Evolutionary conservation across 2,113 vertebrate genomes (phyloP).

Genomic region (Prunella himalayana): DNA sequence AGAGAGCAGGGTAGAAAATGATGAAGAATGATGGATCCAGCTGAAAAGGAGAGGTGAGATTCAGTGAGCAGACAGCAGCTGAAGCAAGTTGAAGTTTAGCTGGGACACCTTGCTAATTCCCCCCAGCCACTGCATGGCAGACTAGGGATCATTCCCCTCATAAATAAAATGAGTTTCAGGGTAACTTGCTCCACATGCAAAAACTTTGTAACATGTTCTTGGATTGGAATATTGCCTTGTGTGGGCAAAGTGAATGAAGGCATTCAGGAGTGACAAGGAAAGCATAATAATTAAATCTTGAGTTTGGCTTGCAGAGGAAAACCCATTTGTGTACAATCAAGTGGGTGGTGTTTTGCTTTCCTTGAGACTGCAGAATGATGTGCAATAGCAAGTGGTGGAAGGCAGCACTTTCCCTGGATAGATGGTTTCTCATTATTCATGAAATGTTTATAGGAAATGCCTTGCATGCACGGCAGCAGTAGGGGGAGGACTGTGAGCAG

Average conservation of each 20-base stretch:
- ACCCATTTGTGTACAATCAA: background rate
- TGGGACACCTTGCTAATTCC: background rate
- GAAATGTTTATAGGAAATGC: background rate
- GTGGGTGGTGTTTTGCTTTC: background rate
- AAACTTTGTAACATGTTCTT: background rate
- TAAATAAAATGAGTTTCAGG: background rate
- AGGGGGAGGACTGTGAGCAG: background rate
- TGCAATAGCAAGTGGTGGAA: background rate
- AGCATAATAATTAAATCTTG: background rate
- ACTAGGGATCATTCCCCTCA: background rate
- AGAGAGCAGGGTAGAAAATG: background rate
- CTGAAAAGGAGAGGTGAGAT: background rate
- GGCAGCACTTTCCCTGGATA: background rate
- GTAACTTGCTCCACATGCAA: background rate
- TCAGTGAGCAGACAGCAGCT: background rate
- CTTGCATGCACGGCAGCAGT: background rate
- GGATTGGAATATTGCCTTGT: background rate
- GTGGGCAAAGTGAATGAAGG: background rate
- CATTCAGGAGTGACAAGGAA: background rate
- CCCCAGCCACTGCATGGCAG: background rate
- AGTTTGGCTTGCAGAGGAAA: background rate
- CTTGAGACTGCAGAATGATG: background rate
- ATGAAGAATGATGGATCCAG: background rate
- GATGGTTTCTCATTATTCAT: conserved; percentile 18
- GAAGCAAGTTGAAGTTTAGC: background rate